These are phyloP conservation scores for Lethocerus indicus DNA, from an alignment of 1,140 invertebrate genomes.

Conservation along the genomic window DNA sequence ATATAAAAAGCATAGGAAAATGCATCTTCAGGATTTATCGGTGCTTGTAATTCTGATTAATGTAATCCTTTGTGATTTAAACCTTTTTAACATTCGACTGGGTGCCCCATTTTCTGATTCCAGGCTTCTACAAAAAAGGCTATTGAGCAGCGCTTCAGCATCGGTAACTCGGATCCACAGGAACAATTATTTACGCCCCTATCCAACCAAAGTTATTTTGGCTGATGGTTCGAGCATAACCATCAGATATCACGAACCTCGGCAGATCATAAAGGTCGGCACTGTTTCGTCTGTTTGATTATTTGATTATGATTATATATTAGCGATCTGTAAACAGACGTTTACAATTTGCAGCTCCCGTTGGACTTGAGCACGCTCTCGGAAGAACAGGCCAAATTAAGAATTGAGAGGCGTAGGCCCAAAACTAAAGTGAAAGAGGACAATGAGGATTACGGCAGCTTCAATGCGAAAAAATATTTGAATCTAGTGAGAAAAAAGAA, in stretches of 20 bases:
- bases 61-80: no score
- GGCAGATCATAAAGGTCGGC: slow-evolving; percentile 60
- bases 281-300: background rate
- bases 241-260: slow-evolving; percentile 64
- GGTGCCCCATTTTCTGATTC: no score
- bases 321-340: background rate
- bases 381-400: slow-evolving; percentile 44
- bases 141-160: slow-evolving; percentile 45
- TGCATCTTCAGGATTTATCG: no score
- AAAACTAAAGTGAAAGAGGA: slow-evolving; percentile 55
- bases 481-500: slow-evolving; percentile 49
- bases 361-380: slow-evolving; percentile 48
- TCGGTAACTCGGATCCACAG: slow-evolving; percentile 52
- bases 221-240: slow-evolving; percentile 71
- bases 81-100: no score
- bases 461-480: slow-evolving; percentile 59
- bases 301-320: background rate
- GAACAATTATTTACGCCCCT: slow-evolving; percentile 44
- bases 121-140: no score
- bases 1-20: no score
- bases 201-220: slow-evolving; percentile 56
- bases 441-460: slow-evolving; percentile 56
- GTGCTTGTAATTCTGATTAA: no score
- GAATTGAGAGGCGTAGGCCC: slow-evolving; percentile 49
- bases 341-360: slow-evolving; percentile 50